Percentiles rank a stretch among this genome's conserved stretches.
Evolutionary conservation across 2,888 invertebrate species (phyloP).

Genomic region (Himalopsyche tibetana): DNA sequence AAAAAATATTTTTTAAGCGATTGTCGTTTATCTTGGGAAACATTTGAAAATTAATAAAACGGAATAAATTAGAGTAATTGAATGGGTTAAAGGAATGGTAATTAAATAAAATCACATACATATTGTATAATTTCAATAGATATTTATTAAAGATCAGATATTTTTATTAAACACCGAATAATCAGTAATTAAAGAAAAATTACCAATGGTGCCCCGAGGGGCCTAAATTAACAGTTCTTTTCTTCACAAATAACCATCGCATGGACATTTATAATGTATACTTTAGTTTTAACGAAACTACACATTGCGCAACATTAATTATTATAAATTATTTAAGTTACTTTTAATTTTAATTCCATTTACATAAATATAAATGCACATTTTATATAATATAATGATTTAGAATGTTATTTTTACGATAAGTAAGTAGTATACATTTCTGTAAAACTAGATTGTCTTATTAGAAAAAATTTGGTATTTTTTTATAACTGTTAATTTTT

Average conservation of each 20-base stretch:
- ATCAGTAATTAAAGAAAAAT: conserved; percentile 20
- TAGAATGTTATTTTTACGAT: conserved; percentile 45
- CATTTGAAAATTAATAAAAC: too few relatives aligned
- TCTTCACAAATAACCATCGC: conserved; percentile 7
- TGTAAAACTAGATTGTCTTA: conserved; percentile 49
- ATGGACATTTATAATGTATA: conserved; percentile 41
- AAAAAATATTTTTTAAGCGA: too few relatives aligned
- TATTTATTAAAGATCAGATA: conserved; percentile 37
- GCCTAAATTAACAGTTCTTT: conserved; percentile 43
- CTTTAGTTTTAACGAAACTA: conserved; percentile 31
- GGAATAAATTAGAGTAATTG: too few relatives aligned
- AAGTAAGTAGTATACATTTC: conserved; percentile 42
- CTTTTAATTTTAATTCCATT: conserved; percentile 5
- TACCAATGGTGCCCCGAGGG: background rate
- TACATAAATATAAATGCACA: conserved; percentile 42
- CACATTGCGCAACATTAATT: conserved; percentile 38
- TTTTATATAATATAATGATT: conserved; percentile 14
- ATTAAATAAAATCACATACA: background rate
- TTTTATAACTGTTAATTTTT: conserved; percentile 37
- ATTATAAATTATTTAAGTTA: conserved; percentile 10
- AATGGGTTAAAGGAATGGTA: too few relatives aligned
- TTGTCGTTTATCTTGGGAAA: too few relatives aligned
- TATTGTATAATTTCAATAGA: conserved; percentile 35
- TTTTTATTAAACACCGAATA: conserved; percentile 32
- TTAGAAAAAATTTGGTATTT: conserved; percentile 52